These are phyloP conservation scores for Potorous gilbertii DNA, from an alignment of 2,797 vertebrate genomes.

Conservation along the genomic window DNA sequence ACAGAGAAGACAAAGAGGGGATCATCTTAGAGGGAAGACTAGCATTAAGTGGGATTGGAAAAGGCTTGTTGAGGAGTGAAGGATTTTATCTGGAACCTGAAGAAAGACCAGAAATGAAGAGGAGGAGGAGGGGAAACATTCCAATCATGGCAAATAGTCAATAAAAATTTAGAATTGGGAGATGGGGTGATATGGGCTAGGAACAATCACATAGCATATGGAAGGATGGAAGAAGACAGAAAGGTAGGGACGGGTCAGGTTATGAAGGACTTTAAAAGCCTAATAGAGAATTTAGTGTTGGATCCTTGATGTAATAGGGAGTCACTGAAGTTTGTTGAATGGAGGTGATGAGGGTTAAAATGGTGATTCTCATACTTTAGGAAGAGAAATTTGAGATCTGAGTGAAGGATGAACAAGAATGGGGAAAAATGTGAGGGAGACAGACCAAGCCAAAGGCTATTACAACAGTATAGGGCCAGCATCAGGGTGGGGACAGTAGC, in stretches of 20 bases:
- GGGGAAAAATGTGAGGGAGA: neutral
- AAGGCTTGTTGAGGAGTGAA: neutral
- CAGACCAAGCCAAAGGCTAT: neutral
- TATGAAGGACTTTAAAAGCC: neutral
- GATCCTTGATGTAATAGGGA: neutral
- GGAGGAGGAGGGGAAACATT: neutral
- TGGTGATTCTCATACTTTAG: neutral
- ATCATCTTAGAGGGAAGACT: neutral
- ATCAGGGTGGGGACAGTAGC: neutral
- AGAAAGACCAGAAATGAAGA: neutral
- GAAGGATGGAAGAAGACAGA: neutral
- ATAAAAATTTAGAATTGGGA: neutral
- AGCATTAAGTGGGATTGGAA: neutral
- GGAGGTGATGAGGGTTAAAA: neutral
- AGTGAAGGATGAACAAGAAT: neutral
- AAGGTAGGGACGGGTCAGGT: neutral
- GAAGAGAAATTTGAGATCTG: neutral
- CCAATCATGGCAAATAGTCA: neutral
- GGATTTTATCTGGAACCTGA: neutral
- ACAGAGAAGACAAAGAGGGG: neutral
- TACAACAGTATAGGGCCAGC: neutral
- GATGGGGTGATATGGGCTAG: neutral
- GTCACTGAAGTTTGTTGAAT: neutral
- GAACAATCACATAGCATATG: neutral
- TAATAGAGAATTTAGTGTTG: neutral